Evolutionary conservation across 2,113 vertebrate genomes (phyloP), one percentile per base, ranked within the genome.

Genomic region (Ondatra zibethicus): DNA sequence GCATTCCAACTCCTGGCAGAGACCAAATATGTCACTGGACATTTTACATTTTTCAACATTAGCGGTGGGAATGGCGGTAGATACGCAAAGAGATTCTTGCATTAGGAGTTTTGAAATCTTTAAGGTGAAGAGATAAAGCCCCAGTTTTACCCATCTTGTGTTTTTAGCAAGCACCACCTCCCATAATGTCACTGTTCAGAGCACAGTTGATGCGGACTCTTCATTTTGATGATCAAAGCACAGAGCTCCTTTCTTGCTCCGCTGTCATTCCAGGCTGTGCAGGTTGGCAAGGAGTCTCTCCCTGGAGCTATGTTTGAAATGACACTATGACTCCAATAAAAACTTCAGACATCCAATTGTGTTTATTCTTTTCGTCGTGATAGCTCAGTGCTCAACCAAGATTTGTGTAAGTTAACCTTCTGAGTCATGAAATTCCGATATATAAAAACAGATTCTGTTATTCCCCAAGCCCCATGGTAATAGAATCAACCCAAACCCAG

Each of bases 21-120:
- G 45, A 96, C 80, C 82, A 98, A 96, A 97, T 4, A 89, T 84
- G 94, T 98, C 96, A 92, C 25, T 95, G 39, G 55, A 98, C 90
- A 55, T 66, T 94, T n/a, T 97, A 88, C 72, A 36, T 93, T 89
- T 78, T 93, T 97, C 33, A 81, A n/a, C 36, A 14, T 89, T 39
- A 63, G 63, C 47, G 7, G 11, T 52, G 2, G 33, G 9, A 27
- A 13, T 36, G 39, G 27, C 17, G 2, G 12, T 11, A 23, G 6
- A n/a, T 78, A 25, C 14, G 36, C 27, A 55, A n/a, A 13, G 8
- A 96, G 78, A 65, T 58, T 61, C 82, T 91, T 86, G 72, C 31
- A 94, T 9, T 66, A 45, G 76, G 58, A 93, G 61, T 45, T 97
- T 90, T 33, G 23, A 93, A 97, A 97, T 42, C 45, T 39, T 45